Percentiles rank a stretch among this genome's conserved stretches.
Conservation (phyloP, 2,113 vertebrate species). For the Daubentonia madagascariensis region DNA sequence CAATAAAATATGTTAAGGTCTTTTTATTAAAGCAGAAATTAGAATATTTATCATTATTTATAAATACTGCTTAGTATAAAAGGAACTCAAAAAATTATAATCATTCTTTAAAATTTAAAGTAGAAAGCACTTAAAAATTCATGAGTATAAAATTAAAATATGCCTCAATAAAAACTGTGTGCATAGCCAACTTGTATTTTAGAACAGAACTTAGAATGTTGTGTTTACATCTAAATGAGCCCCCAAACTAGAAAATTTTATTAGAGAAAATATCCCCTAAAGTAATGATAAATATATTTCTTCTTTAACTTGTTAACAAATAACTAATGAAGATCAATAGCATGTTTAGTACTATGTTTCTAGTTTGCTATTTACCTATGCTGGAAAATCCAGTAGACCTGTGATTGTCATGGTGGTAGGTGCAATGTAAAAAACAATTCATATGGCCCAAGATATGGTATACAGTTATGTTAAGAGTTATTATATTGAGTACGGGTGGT, state of each 20-base stretch:
- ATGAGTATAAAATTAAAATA: slow-evolving; percentile 43
- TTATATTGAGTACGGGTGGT: background rate
- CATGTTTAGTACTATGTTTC: background rate
- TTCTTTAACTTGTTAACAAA: background rate
- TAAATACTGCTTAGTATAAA: slow-evolving; percentile 37
- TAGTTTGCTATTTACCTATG: background rate
- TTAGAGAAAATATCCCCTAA: background rate
- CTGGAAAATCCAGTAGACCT: background rate
- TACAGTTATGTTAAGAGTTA: background rate
- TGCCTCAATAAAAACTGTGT: slow-evolving; percentile 30
- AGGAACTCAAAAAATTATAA: slow-evolving; percentile 33
- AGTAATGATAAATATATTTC: background rate
- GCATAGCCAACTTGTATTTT: background rate
- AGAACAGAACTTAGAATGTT: background rate
- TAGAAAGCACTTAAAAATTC: slow-evolving; percentile 44
- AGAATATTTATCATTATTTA: slow-evolving; percentile 51
- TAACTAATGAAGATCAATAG: background rate
- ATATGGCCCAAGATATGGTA: background rate
- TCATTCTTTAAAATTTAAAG: background rate
- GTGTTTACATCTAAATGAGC: background rate
- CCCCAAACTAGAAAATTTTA: background rate
- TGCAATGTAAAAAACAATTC: background rate
- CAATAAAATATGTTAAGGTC: background rate
- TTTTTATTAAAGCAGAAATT: slow-evolving; percentile 43
- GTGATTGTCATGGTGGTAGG: background rate